phyloP scores from a whole-genome alignment of 1,140 invertebrate genomes.

The Orchestia grillus region DNA sequence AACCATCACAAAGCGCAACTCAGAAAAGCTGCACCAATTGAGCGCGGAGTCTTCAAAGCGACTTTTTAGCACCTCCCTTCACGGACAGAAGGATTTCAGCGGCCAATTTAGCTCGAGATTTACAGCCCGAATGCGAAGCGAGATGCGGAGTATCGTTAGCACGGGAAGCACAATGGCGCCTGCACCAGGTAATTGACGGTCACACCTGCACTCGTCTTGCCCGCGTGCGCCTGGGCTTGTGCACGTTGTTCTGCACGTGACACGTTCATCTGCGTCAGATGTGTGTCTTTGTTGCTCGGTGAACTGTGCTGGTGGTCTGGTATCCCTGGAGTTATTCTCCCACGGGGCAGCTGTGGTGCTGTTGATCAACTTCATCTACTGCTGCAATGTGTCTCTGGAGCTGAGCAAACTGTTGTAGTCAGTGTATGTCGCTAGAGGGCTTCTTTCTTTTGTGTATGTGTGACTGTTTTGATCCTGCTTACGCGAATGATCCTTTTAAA shows the following conservation, averaged over 20 bases:
- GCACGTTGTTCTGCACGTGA: not conserved
- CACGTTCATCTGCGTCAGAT: not conserved
- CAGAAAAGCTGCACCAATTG: not conserved
- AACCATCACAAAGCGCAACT: not conserved
- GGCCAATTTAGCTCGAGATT: not conserved
- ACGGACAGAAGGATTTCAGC: not conserved
- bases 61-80: not conserved
- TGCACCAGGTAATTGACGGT: not conserved
- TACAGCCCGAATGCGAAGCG: not conserved
- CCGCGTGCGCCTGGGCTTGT: not conserved
- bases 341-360: no score
- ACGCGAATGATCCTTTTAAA: no score
- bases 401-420: no score
- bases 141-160: not conserved
- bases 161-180: constrained; percentile 7
- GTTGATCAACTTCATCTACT: no score
- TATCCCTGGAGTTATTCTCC: not conserved
- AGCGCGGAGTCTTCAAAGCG: not conserved
- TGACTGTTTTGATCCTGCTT: no score
- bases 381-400: no score
- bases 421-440: no score
- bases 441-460: no score
- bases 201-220: constrained; percentile 9
- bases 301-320: not conserved
- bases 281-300: not conserved